Evolutionary conservation across 2,888 invertebrate species (phyloP).

Genomic region (Volucella inflata): DNA sequence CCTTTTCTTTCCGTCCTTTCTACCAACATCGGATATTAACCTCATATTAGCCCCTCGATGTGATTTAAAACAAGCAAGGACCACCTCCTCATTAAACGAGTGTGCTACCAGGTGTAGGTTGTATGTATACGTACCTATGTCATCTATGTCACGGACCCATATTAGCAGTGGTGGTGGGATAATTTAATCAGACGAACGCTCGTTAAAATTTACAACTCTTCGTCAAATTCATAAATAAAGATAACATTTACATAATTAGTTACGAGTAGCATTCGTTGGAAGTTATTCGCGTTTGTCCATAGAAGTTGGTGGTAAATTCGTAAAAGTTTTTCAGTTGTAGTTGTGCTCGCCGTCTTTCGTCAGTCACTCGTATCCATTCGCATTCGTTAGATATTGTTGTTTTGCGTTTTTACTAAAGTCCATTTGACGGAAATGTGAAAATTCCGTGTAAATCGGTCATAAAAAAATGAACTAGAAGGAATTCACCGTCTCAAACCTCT

Average conservation of each 20-base stretch:
- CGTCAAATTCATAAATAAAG: conserved; percentile 75
- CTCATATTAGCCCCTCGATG: conserved; percentile 40
- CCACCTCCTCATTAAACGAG: neutral
- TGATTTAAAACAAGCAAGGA: conserved; percentile 42
- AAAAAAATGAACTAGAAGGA: conserved; percentile 29
- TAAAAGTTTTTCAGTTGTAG: neutral
- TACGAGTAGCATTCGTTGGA: conserved; percentile 53
- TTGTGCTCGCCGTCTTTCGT: neutral
- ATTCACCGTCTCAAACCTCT: neutral
- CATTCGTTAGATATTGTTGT: neutral
- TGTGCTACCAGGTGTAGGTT: no score
- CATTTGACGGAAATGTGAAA: conserved; percentile 57
- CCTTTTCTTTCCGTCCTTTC: neutral
- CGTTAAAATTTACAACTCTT: conserved; percentile 75
- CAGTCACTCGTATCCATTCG: no score
- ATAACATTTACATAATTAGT: conserved; percentile 74
- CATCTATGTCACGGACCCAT: neutral
- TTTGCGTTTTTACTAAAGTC: conserved; percentile 24
- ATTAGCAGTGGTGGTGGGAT: conserved; percentile 23
- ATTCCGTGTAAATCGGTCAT: conserved; percentile 65
- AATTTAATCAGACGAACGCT: conserved; percentile 71
- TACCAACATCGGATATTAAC: conserved; percentile 33
- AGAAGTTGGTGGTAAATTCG: neutral
- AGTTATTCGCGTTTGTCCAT: conserved; percentile 27
- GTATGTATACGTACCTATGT: neutral